Conservation (phyloP, 2,797 vertebrate genomes). For the Sandelia bainsii region DNA sequence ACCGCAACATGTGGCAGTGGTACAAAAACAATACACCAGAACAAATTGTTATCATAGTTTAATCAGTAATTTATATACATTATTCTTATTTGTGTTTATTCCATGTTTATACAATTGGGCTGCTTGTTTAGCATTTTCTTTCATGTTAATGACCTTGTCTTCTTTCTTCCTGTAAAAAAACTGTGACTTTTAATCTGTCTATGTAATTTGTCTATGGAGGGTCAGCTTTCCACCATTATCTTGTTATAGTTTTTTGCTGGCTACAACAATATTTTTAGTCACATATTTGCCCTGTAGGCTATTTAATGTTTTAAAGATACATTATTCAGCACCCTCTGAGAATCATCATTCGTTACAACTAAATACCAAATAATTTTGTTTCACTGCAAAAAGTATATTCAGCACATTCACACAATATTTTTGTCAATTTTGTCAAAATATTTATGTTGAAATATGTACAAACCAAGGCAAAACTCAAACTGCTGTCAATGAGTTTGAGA, state of each 20-base stretch:
- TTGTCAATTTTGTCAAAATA: too few relatives aligned
- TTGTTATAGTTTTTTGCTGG: too few relatives aligned
- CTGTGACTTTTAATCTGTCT: not conserved
- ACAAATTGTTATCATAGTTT: not conserved
- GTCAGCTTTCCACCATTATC: not conserved
- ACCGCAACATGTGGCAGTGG: not conserved
- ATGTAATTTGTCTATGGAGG: not conserved
- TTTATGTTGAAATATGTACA: too few relatives aligned
- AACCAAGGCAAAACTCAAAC: too few relatives aligned
- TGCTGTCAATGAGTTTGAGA: too few relatives aligned
- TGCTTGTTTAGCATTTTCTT: too few relatives aligned
- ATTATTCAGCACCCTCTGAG: too few relatives aligned
- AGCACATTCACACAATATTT: too few relatives aligned
- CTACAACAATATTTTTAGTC: not conserved
- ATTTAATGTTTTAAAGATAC: not conserved
- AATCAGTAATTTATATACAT: slow-evolving; percentile 5
- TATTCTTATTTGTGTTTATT: slow-evolving; percentile 8
- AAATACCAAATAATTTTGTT: too few relatives aligned
- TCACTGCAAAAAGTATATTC: too few relatives aligned
- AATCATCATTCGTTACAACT: too few relatives aligned
- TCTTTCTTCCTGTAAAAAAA: not conserved
- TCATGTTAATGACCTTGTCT: not conserved
- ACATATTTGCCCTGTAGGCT: not conserved
- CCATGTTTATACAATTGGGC: not conserved
- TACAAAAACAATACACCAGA: not conserved